These are phyloP conservation scores for Haemorhous mexicanus DNA, from an alignment of 2,113 vertebrate species.

Conservation along the genomic window DNA sequence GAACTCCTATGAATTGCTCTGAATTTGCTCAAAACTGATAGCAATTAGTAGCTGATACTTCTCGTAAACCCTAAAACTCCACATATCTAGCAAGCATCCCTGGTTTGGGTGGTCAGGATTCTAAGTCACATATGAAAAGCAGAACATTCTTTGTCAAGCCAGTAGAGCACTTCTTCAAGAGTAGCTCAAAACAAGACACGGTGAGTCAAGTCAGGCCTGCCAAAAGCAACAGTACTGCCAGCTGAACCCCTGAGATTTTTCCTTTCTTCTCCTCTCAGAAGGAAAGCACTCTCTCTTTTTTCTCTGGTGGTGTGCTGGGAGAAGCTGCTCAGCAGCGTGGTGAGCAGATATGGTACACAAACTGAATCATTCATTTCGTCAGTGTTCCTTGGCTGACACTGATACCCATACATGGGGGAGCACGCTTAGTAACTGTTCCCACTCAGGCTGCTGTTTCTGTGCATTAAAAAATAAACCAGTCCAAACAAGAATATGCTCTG, in stretches of 20 bases:
- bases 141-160: background rate
- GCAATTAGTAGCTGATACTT: background rate
- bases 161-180: background rate
- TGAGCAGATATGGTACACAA: background rate
- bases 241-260: background rate
- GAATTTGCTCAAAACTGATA: background rate
- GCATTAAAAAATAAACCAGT: background rate
- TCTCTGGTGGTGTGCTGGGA: background rate
- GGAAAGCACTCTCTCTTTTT: background rate
- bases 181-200: background rate
- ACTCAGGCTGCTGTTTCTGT: background rate
- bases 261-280: background rate
- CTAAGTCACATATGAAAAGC: background rate
- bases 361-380: background rate
- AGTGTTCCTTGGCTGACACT: background rate
- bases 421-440: background rate
- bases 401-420: background rate
- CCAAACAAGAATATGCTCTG: background rate
- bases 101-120: background rate
- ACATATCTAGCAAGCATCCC: background rate
- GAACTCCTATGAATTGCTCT: background rate
- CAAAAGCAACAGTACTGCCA: accelerated
- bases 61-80: background rate
- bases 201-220: background rate
- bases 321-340: background rate